Evolutionary conservation across 2,888 invertebrate genomes (phyloP).

Genomic region (Ennomos erosarius): DNA sequence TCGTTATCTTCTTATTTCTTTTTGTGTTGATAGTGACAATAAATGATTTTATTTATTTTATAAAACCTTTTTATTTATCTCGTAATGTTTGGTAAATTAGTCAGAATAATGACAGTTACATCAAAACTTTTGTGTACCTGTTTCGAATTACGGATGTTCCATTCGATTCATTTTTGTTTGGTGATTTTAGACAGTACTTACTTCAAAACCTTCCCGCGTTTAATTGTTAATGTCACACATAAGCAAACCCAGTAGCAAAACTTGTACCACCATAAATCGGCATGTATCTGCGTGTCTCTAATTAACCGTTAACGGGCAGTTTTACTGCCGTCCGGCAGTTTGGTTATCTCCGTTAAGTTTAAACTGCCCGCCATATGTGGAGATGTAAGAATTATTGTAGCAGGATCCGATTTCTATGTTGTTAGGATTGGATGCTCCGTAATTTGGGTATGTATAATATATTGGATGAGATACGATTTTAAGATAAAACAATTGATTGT

Average conservation of each 20-base stretch:
- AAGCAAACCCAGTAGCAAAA: constrained; percentile 19
- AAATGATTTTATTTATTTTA: too few relatives aligned
- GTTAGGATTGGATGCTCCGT: constrained; percentile 23
- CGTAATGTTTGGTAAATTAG: too few relatives aligned
- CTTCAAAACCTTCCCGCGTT: too few relatives aligned
- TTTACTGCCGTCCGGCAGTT: constrained; percentile 70
- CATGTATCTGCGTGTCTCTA: constrained; percentile 71
- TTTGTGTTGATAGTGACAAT: too few relatives aligned
- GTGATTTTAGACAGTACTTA: too few relatives aligned
- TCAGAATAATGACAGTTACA: too few relatives aligned
- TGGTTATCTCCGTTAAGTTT: constrained; percentile 73
- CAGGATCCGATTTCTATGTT: constrained; percentile 50
- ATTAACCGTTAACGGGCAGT: constrained; percentile 78
- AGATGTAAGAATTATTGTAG: constrained; percentile 62
- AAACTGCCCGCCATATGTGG: constrained; percentile 74
- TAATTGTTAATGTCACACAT: too few relatives aligned
- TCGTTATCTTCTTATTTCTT: too few relatives aligned
- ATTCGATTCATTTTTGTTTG: too few relatives aligned
- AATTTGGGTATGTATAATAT: constrained; percentile 26
- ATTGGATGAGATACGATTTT: constrained; percentile 20
- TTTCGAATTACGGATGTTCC: too few relatives aligned
- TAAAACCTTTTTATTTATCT: too few relatives aligned
- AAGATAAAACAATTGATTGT: not conserved
- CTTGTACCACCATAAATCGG: constrained; percentile 60
- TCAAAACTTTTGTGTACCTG: too few relatives aligned